phyloP scores from a whole-genome alignment of 2,797 vertebrate genomes.

The Champsocephalus esox region DNA sequence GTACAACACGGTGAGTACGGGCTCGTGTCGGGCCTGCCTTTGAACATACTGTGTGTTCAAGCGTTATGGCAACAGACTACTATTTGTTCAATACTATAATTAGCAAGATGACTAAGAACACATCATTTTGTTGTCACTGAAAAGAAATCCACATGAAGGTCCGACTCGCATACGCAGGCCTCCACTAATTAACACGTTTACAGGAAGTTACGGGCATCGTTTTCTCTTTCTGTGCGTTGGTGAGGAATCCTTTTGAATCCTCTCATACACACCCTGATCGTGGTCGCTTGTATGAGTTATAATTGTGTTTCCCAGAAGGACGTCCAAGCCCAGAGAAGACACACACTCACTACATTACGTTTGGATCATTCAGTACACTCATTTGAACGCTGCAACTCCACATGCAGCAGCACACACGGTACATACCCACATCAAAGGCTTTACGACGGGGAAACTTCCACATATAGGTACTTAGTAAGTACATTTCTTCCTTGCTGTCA shows the following conservation, averaged over 20 bases:
- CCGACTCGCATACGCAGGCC: not conserved
- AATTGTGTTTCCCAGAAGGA: slow-evolving; percentile 71
- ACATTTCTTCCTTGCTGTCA: not conserved
- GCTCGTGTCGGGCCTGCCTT: slow-evolving; percentile 4
- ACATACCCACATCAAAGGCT: not conserved
- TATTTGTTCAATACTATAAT: slow-evolving; percentile 17
- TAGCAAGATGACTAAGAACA: not conserved
- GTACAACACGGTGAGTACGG: not conserved
- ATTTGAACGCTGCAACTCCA: slow-evolving; percentile 10
- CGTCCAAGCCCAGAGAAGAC: slow-evolving; percentile 50
- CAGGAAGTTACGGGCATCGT: slow-evolving; percentile 8
- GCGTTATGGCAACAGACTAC: not conserved
- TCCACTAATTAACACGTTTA: slow-evolving; percentile 28
- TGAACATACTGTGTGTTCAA: not conserved
- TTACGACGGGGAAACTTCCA: not conserved
- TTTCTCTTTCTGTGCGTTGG: not conserved
- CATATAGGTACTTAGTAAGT: slow-evolving; percentile 3
- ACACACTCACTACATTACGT: slow-evolving; percentile 37
- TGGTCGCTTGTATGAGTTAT: slow-evolving; percentile 67
- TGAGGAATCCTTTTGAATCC: slow-evolving; percentile 39
- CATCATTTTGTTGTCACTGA: not conserved
- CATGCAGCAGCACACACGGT: not conserved
- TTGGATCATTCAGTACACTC: slow-evolving; percentile 34
- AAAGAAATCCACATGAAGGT: not conserved
- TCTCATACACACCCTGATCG: slow-evolving; percentile 55